Percentiles rank a stretch among this genome's conserved stretches.
These are phyloP conservation scores for Diarsia rubi DNA, from an alignment of 2,888 invertebrate species.

Conservation along the genomic window DNA sequence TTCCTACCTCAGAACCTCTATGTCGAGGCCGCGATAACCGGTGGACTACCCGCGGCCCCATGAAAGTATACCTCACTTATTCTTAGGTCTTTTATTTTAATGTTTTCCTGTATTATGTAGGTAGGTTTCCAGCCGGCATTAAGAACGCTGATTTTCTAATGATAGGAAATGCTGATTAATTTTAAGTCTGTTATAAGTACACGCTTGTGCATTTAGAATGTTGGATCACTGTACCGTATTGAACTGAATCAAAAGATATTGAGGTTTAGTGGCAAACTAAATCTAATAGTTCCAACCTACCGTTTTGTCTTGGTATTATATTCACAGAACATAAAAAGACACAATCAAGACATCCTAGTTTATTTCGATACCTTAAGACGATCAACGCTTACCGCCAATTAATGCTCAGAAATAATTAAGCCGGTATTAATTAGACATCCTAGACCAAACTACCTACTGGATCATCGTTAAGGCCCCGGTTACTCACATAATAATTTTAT, in stretches of 20 bases:
- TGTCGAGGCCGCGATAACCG: no score
- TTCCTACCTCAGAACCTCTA: no score
- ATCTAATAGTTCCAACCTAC: background rate
- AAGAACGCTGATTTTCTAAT: background rate
- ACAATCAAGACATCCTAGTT: background rate
- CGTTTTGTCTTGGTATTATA: no score
- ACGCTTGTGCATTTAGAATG: background rate
- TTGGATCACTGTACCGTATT: background rate
- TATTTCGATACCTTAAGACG: background rate
- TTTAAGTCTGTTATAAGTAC: background rate
- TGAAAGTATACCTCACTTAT: background rate
- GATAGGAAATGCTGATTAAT: background rate
- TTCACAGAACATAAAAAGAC: background rate
- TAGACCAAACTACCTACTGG: slow-evolving; percentile 53
- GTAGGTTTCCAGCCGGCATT: background rate
- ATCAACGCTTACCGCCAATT: slow-evolving; percentile 45
- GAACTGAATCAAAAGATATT: background rate
- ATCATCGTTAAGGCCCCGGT: slow-evolving; percentile 55
- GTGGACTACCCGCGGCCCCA: no score
- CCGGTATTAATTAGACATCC: slow-evolving; percentile 60
- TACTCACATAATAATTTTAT: background rate
- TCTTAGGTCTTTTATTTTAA: background rate
- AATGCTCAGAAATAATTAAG: slow-evolving; percentile 51
- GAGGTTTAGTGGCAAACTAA: background rate
- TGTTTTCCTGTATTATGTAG: background rate